These are phyloP conservation scores for Anas platyrhynchos DNA, from an alignment of 2,113 vertebrate species.

Conservation along the genomic window DNA sequence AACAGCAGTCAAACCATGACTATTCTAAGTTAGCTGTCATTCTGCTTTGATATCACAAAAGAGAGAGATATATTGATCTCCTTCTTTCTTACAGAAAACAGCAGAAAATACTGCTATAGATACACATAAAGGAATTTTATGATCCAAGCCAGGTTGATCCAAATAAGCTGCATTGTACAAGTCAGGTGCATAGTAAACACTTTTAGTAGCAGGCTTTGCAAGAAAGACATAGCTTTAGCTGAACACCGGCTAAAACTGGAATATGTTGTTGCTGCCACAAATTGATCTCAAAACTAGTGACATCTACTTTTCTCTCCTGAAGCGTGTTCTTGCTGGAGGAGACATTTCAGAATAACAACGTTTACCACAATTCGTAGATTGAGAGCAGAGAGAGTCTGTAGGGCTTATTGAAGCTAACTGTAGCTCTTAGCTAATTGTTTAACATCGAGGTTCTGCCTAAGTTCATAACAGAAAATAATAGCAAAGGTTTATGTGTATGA, in stretches of 20 bases:
- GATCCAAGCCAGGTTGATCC: not conserved
- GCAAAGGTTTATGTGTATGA: not conserved
- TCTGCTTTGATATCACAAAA: not conserved
- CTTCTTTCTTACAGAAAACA: not conserved
- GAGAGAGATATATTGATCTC: not conserved
- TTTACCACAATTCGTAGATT: not conserved
- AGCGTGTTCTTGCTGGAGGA: not conserved
- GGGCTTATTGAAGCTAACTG: not conserved
- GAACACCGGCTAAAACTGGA: not conserved
- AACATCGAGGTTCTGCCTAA: not conserved
- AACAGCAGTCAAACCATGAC: not conserved
- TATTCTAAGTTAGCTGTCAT: not conserved
- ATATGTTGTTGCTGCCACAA: not conserved
- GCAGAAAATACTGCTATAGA: not conserved
- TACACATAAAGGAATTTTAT: not conserved
- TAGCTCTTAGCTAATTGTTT: not conserved
- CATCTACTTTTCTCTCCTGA: constrained; percentile 17
- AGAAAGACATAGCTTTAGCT: not conserved
- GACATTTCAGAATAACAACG: not conserved
- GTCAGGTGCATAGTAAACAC: not conserved
- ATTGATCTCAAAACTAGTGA: constrained; percentile 12
- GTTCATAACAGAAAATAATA: not conserved
- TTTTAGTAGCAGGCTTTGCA: not conserved
- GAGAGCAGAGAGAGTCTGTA: not conserved
- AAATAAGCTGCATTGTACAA: not conserved